A percentile compares a stretch with the other conserved stretches of the same genome.
Evolutionary conservation across 2,888 invertebrate genomes (phyloP).

Genomic region (Drosophila buzzatii): DNA sequence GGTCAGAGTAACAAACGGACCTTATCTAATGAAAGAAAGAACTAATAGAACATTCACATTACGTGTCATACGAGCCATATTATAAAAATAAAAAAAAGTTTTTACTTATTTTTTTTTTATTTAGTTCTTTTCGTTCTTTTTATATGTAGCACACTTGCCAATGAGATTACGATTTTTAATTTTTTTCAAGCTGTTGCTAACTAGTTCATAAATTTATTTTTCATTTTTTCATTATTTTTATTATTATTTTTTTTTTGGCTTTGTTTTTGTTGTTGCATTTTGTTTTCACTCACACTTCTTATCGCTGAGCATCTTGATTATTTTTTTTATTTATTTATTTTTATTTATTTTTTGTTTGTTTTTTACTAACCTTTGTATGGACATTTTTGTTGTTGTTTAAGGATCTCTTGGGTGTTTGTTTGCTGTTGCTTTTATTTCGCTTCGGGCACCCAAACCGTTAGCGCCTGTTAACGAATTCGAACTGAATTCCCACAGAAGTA

Average conservation of each 20-base stretch:
- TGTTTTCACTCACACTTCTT: slow-evolving; percentile 1
- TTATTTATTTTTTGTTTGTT: neutral
- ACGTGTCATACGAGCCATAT: slow-evolving; percentile 24
- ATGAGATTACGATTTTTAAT: slow-evolving; percentile 37
- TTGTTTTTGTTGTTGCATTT: neutral
- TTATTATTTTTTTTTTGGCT: neutral
- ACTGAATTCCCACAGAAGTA: slow-evolving; percentile 72
- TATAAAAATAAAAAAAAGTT: slow-evolving; percentile 7
- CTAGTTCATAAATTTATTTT: neutral
- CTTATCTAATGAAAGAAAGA: slow-evolving; percentile 37
- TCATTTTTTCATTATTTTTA: neutral
- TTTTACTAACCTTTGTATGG: slow-evolving; percentile 41
- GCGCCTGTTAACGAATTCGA: slow-evolving; percentile 75
- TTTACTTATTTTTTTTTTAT: neutral
- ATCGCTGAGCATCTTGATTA: neutral
- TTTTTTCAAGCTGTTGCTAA: slow-evolving; percentile 38
- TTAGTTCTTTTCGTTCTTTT: neutral
- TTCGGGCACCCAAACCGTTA: slow-evolving; percentile 65
- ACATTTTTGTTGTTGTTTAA: slow-evolving; percentile 19
- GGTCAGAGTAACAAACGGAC: slow-evolving; percentile 45
- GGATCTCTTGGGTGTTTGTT: slow-evolving; percentile 18
- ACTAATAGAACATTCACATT: slow-evolving; percentile 8
- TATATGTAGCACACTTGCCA: slow-evolving; percentile 15
- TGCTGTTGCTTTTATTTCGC: neutral
- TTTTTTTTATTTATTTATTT: neutral